Conservation (phyloP, 1,140 invertebrate genomes). For the Apis mellifera region Amel_HAv3.1 CM009940.2:6508501-6509000, state of each 20-base stretch:
- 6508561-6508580: slow-evolving; percentile 83
- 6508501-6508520: slow-evolving; percentile 85
- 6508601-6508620: neutral
- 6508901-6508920: slow-evolving; percentile 22
- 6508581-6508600: slow-evolving; percentile 21
- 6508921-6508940: neutral
- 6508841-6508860: slow-evolving; percentile 1
- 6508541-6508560: slow-evolving; percentile 83
- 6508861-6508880: slow-evolving; percentile 27
- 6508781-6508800: slow-evolving; percentile 2
- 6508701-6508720: slow-evolving; percentile 13
- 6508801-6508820: neutral
- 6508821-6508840: neutral
- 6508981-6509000: slow-evolving; percentile 85
- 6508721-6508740: slow-evolving; percentile 16
- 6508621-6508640: slow-evolving; percentile 32
- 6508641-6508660: neutral
- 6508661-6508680: neutral
- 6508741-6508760: neutral
- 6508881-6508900: slow-evolving; percentile 2
- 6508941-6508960: neutral
- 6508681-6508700: slow-evolving; percentile 11
- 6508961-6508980: slow-evolving; percentile 5
- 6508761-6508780: slow-evolving; percentile 32
- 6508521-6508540: slow-evolving; percentile 85